phyloP scores from a whole-genome alignment of 1,140 invertebrate species.

The Dreissena rostriformis region DNA sequence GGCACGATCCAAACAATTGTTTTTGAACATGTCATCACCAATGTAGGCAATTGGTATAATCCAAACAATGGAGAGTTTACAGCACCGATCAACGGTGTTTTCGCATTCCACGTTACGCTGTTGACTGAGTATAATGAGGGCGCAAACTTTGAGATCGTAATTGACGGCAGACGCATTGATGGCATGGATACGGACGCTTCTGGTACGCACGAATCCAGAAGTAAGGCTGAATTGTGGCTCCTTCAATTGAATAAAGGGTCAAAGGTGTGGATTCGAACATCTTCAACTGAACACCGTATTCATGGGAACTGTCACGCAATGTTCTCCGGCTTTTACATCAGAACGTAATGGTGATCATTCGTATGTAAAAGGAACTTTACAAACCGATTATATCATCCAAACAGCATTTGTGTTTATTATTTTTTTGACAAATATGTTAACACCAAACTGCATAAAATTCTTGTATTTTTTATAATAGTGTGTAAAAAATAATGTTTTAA shows the following conservation, averaged over 20 bases:
- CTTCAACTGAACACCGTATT: not conserved
- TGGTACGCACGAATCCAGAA: not conserved
- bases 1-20: not conserved
- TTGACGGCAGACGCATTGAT: not conserved
- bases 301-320: not conserved
- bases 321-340: not conserved
- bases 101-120: constrained; percentile 17
- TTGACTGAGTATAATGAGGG: not conserved
- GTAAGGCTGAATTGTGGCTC: not conserved
- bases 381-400: too few relatives aligned
- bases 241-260: not conserved
- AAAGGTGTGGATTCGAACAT: not conserved
- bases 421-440: too few relatives aligned
- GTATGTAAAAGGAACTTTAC: too few relatives aligned
- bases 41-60: constrained; percentile 13
- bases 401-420: too few relatives aligned
- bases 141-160: not conserved
- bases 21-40: constrained; percentile 22
- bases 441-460: too few relatives aligned
- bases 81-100: constrained; percentile 14
- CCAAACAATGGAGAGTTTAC: not conserved
- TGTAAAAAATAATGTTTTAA: too few relatives aligned
- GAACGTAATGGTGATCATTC: too few relatives aligned
- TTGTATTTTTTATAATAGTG: too few relatives aligned
- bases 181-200: not conserved